Conservation (phyloP, 2,113 vertebrate species). For the Alligator sinensis region DNA sequence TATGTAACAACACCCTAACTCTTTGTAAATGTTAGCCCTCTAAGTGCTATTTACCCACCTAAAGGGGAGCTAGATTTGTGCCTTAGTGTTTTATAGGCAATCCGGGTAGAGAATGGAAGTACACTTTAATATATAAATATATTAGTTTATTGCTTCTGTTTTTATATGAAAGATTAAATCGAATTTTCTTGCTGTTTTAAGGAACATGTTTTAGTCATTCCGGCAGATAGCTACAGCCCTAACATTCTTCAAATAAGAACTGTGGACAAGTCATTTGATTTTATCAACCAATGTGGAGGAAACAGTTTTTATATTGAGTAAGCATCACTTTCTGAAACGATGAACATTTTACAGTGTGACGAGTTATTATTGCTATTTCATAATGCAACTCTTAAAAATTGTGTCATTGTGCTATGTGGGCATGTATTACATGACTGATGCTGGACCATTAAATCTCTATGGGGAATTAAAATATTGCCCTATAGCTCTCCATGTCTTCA, state of each 20-base stretch:
- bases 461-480: constrained; percentile 16
- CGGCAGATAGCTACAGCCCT: constrained; percentile 83
- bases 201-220: constrained; percentile 89
- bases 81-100: background rate
- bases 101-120: background rate
- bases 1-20: too few species aligned
- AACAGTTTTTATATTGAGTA: constrained; percentile 91
- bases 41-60: too few species aligned
- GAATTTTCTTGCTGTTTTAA: constrained; percentile 73
- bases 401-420: background rate
- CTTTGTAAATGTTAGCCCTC: too few species aligned
- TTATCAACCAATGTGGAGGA: constrained; percentile 88
- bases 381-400: background rate
- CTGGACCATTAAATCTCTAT: constrained; percentile 7
- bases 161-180: constrained; percentile 45
- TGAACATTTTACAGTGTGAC: background rate
- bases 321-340: constrained; percentile 61
- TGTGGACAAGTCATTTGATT: constrained; percentile 88
- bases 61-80: too few species aligned
- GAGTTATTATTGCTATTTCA: background rate
- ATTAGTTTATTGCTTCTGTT: background rate
- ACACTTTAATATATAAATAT: background rate
- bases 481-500: background rate
- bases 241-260: constrained; percentile 84
- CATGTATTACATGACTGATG: constrained; percentile 10